phyloP scores from a whole-genome alignment of 1,140 invertebrate genomes.

The Zaprionus davidi region DNA sequence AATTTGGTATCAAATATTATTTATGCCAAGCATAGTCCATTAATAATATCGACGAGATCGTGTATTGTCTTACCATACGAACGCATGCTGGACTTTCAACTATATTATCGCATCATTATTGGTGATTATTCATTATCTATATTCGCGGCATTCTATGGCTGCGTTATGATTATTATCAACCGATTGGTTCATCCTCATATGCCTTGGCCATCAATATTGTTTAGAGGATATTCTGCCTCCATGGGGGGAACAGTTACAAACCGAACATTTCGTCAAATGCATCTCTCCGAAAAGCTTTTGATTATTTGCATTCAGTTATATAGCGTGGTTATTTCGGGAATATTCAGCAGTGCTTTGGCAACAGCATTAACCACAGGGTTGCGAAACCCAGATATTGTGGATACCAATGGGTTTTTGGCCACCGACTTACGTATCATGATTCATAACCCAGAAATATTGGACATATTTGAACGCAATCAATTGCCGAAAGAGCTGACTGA shows the following conservation, averaged over 20 bases:
- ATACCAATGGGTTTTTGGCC: constrained; percentile 11
- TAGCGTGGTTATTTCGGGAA: not conserved
- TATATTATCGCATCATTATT: not conserved
- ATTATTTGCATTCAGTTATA: not conserved
- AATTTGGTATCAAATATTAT: not conserved
- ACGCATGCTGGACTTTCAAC: not conserved
- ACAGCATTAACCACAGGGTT: constrained; percentile 1
- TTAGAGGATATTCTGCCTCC: not conserved
- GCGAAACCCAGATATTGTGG: constrained; percentile 4
- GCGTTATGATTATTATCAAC: not conserved
- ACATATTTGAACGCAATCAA: constrained; percentile 1
- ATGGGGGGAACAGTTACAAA: not conserved
- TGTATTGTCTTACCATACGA: constrained; percentile 17
- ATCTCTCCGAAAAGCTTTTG: not conserved
- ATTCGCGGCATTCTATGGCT: not conserved
- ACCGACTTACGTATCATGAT: constrained; percentile 12
- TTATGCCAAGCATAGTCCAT: not conserved
- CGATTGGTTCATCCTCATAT: not conserved
- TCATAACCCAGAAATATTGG: not conserved
- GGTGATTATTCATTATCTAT: not conserved
- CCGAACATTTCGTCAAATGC: not conserved
- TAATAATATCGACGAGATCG: not conserved
- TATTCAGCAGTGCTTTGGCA: not conserved
- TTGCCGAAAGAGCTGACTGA: not conserved
- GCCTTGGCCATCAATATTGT: not conserved